Base-by-base conservation (phyloP, 2,797 vertebrate genomes). In the Cyclura pinguis region DNA sequence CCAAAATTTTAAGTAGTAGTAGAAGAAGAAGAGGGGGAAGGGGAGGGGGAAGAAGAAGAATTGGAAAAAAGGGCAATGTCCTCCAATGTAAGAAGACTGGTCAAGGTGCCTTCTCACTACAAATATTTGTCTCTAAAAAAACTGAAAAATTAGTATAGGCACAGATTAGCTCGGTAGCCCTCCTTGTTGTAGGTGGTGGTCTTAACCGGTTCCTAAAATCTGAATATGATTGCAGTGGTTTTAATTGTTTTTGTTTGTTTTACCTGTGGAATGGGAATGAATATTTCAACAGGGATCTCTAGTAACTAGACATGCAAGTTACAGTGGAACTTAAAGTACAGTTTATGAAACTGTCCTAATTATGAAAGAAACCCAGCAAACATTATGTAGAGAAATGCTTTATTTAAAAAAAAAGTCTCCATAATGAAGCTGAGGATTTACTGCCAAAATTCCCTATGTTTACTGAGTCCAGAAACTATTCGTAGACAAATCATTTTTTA, bases 91-190 rank as follows among this genome's bases (percentile, higher is more conserved):
- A 82, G 77, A 78, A 1, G 38, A 80, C 27, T 93, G 94, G 91
- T 92, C 83, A 92, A 57, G 16, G 29, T 74, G 93, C 92, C 92
- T 87, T 69, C 18, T 64, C 77, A 81, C 47, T 80, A 59, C 80
- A 90, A 91, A 93, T 87, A 93, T 91, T 87, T 94, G 57, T 85
- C 80, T 76, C 1, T 64, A 82, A 82, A 90, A 95, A 90, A 81
- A 2, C n/a, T 57, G 1, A 1, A 22, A 57, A 78, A 4, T 10
- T 82, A 84, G 84, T 76, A 77, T 88, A 92, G 78, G 88, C 82
- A 74, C 13, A 87, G 85, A 24, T 89, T 87, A 84, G 50, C 80
- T 76, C 42, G 22, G 59, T 47, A 72, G 14, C 20, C 57, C n/a
- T 76, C 84, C 50, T 16, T 69, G 14, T 0, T 20, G 1, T 73